Base-by-base conservation (phyloP, 2,888 invertebrate species). In the Caenorhabditis afra region DNA sequence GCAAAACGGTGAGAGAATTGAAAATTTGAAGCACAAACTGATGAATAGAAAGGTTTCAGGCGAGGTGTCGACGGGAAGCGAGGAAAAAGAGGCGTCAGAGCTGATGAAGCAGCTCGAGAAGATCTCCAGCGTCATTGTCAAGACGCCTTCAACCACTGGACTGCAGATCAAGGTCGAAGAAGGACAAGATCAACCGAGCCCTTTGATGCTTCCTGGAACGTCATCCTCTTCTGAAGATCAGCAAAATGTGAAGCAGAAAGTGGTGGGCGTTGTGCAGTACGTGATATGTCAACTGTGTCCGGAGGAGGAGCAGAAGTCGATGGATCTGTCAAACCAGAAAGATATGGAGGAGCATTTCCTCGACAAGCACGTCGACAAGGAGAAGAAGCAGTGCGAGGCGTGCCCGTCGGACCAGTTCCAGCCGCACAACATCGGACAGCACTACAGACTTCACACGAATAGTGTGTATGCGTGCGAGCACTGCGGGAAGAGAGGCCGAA, bases 401-500 rank as follows among this genome's bases (percentile, higher is more conserved):
- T 85, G 85, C 66, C 84, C 86, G 3, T 71, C 83, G 2, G 81
- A 85, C 52, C 64, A 75, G 8, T 59, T 78, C 44, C 71, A 67
- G 35, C 73, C 79, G 18, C 57, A 75, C 49, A 84, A 87, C 61
- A 64, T 86, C 12, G 53, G 67, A 1, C 71, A 81, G 16, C 87
- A 87, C 52, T 80, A 85, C 18, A 70, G 78, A 62, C 61, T 81
- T 12, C 87, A 87, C 65, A 83, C 82, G 3, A 81, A 84, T 61
- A 74, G 82, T 57, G 68, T 87, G n/a, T 87, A 87, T 55, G 86
- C 84, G 12, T 87, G 87, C 50, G 67, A 82, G 52, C 85, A 82
- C 37, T 87, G 87, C 66, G 87, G 87, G 44, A 87, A 87, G 62
- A 70, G 86, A 67, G 86, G 86, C 10, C 64, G 84, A 10, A 83